Evolutionary conservation across 2,797 vertebrate genomes (phyloP), one percentile per base, ranked within the genome.

Genomic region (Nothura maculosa): DNA sequence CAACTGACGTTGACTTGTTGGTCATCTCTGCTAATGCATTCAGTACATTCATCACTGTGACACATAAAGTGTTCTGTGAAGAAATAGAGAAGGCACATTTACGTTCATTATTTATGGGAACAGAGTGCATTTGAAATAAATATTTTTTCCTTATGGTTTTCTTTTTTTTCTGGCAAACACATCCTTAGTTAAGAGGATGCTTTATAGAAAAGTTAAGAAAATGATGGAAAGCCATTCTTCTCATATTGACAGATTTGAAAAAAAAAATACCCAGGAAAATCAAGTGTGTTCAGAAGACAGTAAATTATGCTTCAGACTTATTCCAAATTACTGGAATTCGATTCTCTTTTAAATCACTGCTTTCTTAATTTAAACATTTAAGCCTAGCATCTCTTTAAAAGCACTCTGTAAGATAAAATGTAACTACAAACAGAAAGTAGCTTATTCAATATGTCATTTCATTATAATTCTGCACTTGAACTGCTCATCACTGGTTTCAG

Each of bases 1-100:
- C 20, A 81, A 30, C 7, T 13, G 30, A 34, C 72, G 45, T 2
- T 75, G 60, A 73, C 20, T 42, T 48, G 8, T 19, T 63, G 8
- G 28, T 42, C 24, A 17, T 34, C 13, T 18, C 1, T 68, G 34
- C 10, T 40, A 52, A 54, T 30, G 19, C 25, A 50, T 36, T 52
- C 47, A 54, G 22, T 36, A 19, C n/a, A 54, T 64, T 68, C 43
- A 77, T 40, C 30, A 20, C 67, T 54, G 27, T 40, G 27, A 30
- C 63, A 82, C 0, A 0, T 68, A 43, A 81, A 75, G 30, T 2
- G 0, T 42, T 40, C 22, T 9, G 27, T n/a, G n/a, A 12, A 30
- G 10, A 7, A 62, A 69, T 19, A 68, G 18, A 82, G 30, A 79
- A 40, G 13, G 12, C 6, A 81, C 14, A 28, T 73, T 47, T 57